Conservation (phyloP, 2,113 vertebrate genomes). For the Pteronura brasiliensis region DNA sequence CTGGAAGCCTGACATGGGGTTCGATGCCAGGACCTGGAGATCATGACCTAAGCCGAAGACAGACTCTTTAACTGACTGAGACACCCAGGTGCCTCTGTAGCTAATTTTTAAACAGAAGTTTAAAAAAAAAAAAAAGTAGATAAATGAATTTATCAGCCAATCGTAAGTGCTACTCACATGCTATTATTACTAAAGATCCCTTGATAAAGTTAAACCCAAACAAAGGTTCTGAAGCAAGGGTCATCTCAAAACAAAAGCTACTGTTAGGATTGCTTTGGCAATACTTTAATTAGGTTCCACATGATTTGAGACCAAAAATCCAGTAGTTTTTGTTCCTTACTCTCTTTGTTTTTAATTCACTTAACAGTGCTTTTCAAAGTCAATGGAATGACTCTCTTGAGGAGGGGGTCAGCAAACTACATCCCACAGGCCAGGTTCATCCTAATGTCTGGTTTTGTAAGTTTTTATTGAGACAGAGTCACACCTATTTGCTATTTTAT, state of each 20-base stretch:
- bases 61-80: too few relatives aligned
- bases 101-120: background rate
- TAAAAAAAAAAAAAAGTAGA: conserved; percentile 15
- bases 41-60: too few relatives aligned
- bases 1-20: too few relatives aligned
- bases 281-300: background rate
- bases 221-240: background rate
- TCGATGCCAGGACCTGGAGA: too few relatives aligned
- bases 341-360: background rate
- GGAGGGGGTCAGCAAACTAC: background rate
- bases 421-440: background rate
- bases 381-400: background rate
- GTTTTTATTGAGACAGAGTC: background rate
- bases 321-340: background rate
- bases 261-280: background rate
- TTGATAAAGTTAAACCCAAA: background rate
- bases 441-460: background rate
- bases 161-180: background rate
- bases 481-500: background rate
- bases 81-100: background rate
- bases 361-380: background rate
- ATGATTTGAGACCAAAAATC: background rate
- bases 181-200: background rate
- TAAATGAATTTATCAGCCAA: background rate
- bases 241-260: background rate